These are phyloP conservation scores for Parnassius apollo DNA, from an alignment of 2,888 invertebrate genomes.

Conservation along the genomic window DNA sequence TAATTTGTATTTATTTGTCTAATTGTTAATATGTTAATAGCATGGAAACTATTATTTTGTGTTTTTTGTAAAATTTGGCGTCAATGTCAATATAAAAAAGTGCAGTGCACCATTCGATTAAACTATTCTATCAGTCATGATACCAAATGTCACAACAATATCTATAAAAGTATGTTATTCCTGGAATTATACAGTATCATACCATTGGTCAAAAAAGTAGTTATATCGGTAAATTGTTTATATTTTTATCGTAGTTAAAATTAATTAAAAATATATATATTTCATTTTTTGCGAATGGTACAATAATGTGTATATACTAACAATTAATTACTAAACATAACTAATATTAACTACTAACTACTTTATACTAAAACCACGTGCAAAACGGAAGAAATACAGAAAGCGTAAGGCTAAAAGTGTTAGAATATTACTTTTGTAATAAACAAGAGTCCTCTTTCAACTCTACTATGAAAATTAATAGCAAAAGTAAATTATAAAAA, in stretches of 20 bases:
- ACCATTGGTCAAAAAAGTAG: neutral
- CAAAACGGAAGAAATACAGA: slow-evolving; percentile 32
- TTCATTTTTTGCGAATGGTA: neutral
- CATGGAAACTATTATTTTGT: too few relatives aligned
- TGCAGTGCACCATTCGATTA: too few relatives aligned
- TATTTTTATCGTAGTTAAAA: too few relatives aligned
- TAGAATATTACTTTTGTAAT: slow-evolving; percentile 54
- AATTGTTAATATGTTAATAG: too few relatives aligned
- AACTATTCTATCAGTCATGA: too few relatives aligned
- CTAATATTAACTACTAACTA: slow-evolving; percentile 1
- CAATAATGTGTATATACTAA: neutral
- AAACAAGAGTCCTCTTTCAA: slow-evolving; percentile 49
- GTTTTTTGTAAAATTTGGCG: too few relatives aligned
- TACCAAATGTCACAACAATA: neutral
- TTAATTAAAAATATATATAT: neutral
- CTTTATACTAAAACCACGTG: slow-evolving; percentile 30
- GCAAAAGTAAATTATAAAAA: slow-evolving; percentile 1
- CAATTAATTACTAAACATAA: slow-evolving; percentile 3
- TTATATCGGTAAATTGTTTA: neutral
- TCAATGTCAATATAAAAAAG: too few relatives aligned
- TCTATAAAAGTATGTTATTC: neutral
- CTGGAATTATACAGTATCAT: neutral
- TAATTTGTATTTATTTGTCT: too few relatives aligned
- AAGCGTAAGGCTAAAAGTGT: slow-evolving; percentile 42
- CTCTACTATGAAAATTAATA: slow-evolving; percentile 17